A percentile compares a stretch with the other conserved stretches of the same genome.
Evolutionary conservation across 2,113 vertebrate species (phyloP).

Genomic region (Lasiurus cinereus): DNA sequence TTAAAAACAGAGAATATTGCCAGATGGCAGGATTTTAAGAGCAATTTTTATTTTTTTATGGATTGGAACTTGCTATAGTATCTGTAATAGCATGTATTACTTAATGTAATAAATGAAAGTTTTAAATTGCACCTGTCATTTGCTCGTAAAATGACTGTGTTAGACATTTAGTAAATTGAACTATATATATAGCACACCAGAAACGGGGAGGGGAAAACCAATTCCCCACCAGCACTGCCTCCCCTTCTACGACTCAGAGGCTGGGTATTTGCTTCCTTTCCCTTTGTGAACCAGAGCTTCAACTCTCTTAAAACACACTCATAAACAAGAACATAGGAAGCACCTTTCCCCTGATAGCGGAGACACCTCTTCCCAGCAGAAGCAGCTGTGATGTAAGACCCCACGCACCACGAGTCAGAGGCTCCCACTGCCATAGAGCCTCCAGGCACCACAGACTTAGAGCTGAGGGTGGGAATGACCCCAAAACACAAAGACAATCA

Average conservation of each 20-base stretch:
- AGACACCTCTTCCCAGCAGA: background rate
- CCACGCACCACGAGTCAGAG: background rate
- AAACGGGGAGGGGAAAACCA: background rate
- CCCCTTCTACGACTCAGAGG: background rate
- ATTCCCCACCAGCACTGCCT: background rate
- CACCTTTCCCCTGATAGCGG: background rate
- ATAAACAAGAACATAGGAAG: background rate
- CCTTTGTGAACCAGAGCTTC: background rate
- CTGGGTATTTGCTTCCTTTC: background rate
- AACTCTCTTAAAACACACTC: background rate
- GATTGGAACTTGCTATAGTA: background rate
- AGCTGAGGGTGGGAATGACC: background rate
- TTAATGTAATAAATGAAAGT: background rate
- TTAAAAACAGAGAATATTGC: conserved; percentile 15
- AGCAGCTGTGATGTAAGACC: background rate
- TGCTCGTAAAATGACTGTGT: background rate
- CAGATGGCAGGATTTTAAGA: background rate
- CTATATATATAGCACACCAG: background rate
- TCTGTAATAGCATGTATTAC: background rate
- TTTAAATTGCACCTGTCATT: background rate
- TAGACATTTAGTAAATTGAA: background rate
- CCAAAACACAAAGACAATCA: background rate
- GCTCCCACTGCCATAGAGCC: background rate
- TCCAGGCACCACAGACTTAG: background rate
- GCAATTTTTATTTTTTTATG: background rate